A percentile compares a stretch with the other conserved stretches of the same genome.
phyloP scores from a whole-genome alignment of 2,888 invertebrate genomes.

The Autographa gamma region DNA sequence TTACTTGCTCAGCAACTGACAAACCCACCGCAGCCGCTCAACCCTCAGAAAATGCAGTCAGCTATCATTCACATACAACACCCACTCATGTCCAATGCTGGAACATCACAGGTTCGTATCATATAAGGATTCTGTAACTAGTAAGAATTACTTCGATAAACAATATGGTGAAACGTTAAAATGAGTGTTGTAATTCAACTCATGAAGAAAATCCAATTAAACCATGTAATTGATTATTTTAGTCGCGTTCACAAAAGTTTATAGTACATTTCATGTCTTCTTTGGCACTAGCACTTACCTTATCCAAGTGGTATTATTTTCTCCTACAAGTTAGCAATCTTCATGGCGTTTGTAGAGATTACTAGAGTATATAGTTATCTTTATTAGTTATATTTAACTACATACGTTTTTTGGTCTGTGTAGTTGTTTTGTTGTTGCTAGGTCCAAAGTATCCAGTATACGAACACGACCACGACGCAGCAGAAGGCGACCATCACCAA shows the following conservation, averaged over 20 bases:
- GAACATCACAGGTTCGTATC: slow-evolving; percentile 77
- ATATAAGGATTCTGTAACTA: background rate
- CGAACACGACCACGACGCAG: slow-evolving; percentile 79
- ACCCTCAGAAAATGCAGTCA: slow-evolving; percentile 86
- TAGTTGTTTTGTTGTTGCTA: slow-evolving; percentile 43
- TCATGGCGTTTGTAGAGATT: too few relatives aligned
- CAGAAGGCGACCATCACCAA: slow-evolving; percentile 87
- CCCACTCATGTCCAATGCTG: slow-evolving; percentile 82
- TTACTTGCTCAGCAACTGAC: slow-evolving; percentile 85
- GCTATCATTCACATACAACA: slow-evolving; percentile 88
- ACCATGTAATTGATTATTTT: too few relatives aligned
- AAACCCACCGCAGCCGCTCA: slow-evolving; percentile 86
- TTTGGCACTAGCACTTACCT: background rate
- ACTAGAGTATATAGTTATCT: too few relatives aligned
- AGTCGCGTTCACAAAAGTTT: background rate
- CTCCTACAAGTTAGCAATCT: too few relatives aligned
- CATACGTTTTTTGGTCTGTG: background rate
- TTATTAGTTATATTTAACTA: background rate
- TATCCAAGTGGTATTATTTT: too few relatives aligned
- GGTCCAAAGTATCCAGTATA: slow-evolving; percentile 85
- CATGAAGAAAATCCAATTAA: background rate
- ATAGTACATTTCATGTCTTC: background rate
- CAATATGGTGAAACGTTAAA: background rate
- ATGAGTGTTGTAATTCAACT: background rate
- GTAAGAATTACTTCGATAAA: background rate